A percentile compares a stretch with the other conserved stretches of the same genome.
Evolutionary conservation across 1,140 invertebrate species (phyloP).

Genomic region (Tenebrio molitor): DNA sequence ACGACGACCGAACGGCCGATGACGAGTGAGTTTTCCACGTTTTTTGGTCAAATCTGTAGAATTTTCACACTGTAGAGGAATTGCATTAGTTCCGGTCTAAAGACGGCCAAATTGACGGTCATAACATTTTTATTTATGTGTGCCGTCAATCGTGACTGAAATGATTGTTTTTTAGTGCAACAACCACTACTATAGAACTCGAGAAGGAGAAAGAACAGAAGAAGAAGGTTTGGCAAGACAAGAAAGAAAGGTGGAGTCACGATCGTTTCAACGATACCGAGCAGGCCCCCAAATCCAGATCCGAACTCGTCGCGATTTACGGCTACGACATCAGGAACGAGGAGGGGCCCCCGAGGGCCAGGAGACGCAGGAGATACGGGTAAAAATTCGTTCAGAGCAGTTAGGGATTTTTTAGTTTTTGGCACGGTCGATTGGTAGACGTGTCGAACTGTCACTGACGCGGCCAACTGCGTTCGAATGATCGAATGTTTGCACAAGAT

Average conservation of each 20-base stretch:
- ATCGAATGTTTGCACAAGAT: slow-evolving; percentile 10
- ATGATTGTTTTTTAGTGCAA: slow-evolving; percentile 1
- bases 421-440: no score
- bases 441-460: no score
- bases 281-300: slow-evolving; percentile 88
- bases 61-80: no score
- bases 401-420: not conserved
- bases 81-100: no score
- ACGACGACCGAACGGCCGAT: slow-evolving; percentile 90
- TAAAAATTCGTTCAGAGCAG: no score
- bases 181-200: slow-evolving; percentile 64
- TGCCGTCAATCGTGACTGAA: no score
- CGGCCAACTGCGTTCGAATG: no score
- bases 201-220: slow-evolving; percentile 66
- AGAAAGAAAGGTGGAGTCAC: slow-evolving; percentile 88
- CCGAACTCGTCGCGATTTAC: slow-evolving; percentile 90
- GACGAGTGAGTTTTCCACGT: slow-evolving; percentile 72
- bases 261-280: slow-evolving; percentile 87
- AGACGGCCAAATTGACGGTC: no score
- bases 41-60: no score
- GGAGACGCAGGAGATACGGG: slow-evolving; percentile 88
- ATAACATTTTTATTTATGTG: no score
- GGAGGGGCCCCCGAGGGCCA: slow-evolving; percentile 89
- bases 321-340: slow-evolving; percentile 96
- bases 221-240: slow-evolving; percentile 75